Evolutionary conservation across 1,140 invertebrate genomes (phyloP), one percentile per base, ranked within the genome.

Genomic region (Drosophila ironensis): DNA sequence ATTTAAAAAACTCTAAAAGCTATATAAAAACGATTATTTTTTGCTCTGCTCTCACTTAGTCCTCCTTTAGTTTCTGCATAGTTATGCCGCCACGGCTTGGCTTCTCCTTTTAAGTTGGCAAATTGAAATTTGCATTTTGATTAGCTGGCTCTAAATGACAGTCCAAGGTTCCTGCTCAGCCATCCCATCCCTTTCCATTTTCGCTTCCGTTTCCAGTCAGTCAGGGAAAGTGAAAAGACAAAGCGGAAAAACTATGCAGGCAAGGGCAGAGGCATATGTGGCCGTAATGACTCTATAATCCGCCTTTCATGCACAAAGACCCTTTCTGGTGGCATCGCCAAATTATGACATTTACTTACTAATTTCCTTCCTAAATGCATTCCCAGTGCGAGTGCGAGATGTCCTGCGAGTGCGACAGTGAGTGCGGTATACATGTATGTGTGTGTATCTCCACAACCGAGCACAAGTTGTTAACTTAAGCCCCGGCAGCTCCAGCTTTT

Each of bases 51-150:
- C 28, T 16, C 8, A 33, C 27, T 24, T 14, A 6, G 22, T 14
- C 4, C 6, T 46, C 40, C 28, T n/a, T n/a, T n/a, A n/a, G 28
- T 14, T 35, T 51, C n/a, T 50, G 16, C 22, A 53, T 51, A 47
- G 40, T 11, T 46, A 20, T 33, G 38, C 1, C 7, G 17, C 9
- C 16, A 5, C n/a, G 4, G 14, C 6, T 44, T 60, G 50, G 41
- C 19, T 51, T 40, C 28, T 28, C 27, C 63, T 37, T 46, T 51
- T 14, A 54, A 50, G 53, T 67, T 78, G 64, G 63, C 69, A 78
- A 84, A 84, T 84, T 84, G 78, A 84, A 84, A 84, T 84, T 84
- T 84, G 73, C 78, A 84, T 84, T 84, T 84, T 84, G 80, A 84
- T 82, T 73, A 84, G 72, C 69, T 50, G 33, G 38, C 44, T 47